Percentiles rank a stretch among this genome's conserved stretches.
Conservation (phyloP, 2,888 invertebrate genomes). For the Caenorhabditis virilis region DNA sequence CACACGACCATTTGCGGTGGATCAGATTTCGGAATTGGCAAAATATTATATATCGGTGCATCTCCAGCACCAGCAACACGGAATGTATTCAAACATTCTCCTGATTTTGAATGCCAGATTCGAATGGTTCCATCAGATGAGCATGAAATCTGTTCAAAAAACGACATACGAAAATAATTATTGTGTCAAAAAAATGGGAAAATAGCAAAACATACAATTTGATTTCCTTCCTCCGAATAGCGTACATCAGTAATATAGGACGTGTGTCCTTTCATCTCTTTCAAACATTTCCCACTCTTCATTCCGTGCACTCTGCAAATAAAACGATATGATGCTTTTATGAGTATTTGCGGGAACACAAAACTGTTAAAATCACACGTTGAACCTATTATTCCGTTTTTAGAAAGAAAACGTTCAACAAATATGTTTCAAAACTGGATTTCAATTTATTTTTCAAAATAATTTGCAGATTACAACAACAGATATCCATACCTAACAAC, state of each 20-base stretch:
- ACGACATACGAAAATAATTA: no score
- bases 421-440: no score
- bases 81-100: constrained; percentile 86
- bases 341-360: no score
- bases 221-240: constrained; percentile 82
- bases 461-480: constrained; percentile 1
- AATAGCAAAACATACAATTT: constrained; percentile 50
- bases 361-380: no score
- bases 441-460: constrained; percentile 1
- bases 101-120: constrained; percentile 85
- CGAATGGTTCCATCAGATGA: constrained; percentile 96
- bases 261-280: constrained; percentile 94
- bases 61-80: constrained; percentile 79
- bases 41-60: constrained; percentile 89
- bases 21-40: constrained; percentile 92
- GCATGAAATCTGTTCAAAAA: constrained; percentile 78
- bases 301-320: constrained; percentile 90
- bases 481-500: constrained; percentile 83
- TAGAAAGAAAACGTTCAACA: no score
- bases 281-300: constrained; percentile 94
- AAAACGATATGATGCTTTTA: no score
- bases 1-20: constrained; percentile 95
- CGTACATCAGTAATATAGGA: constrained; percentile 97
- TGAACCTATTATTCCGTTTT: no score
- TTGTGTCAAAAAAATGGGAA: no score